These are phyloP conservation scores for Solea solea DNA, from an alignment of 2,113 vertebrate genomes.

Conservation along the genomic window DNA sequence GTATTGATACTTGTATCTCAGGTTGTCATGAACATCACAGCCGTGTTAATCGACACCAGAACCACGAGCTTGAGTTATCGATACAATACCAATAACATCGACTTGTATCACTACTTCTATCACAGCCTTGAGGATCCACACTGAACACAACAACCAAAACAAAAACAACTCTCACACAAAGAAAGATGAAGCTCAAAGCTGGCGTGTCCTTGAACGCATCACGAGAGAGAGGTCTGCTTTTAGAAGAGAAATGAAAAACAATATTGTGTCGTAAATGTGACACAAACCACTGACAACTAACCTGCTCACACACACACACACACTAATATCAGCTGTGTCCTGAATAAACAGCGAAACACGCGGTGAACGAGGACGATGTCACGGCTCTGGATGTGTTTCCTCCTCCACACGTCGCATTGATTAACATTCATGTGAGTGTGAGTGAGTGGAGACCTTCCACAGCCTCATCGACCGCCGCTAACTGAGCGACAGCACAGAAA, in stretches of 20 bases:
- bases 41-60: too few relatives aligned
- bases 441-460: conserved; percentile 54
- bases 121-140: too few relatives aligned
- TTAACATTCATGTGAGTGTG: conserved; percentile 64
- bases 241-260: neutral
- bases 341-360: conserved; percentile 12
- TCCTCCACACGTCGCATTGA: conserved; percentile 64
- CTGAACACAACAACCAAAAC: too few relatives aligned
- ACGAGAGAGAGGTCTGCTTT: neutral
- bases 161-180: too few relatives aligned
- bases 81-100: too few relatives aligned
- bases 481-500: conserved; percentile 20
- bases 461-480: conserved; percentile 51
- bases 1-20: too few relatives aligned
- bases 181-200: neutral
- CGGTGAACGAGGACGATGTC: conserved; percentile 43
- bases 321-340: neutral
- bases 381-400: conserved; percentile 54
- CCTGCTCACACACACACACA: too few relatives aligned
- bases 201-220: conserved; percentile 3
- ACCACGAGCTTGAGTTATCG: too few relatives aligned
- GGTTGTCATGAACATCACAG: too few relatives aligned
- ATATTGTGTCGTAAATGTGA: too few relatives aligned
- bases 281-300: too few relatives aligned
- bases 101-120: too few relatives aligned